phyloP scores from a whole-genome alignment of 1,140 invertebrate genomes.

The Calosoma granatense region DNA sequence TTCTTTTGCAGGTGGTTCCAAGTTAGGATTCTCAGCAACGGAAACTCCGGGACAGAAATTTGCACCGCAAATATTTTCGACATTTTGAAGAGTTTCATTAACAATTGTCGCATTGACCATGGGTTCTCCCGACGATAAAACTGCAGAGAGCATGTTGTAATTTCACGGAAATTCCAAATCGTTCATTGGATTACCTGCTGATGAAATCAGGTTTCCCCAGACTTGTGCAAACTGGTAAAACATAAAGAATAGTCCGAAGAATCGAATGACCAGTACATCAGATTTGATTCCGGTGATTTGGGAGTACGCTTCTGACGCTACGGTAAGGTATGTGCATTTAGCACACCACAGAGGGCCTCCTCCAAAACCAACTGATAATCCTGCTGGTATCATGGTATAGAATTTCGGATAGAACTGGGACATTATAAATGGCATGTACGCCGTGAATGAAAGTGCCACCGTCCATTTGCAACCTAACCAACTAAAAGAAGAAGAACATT shows the following conservation, averaged over 20 bases:
- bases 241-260: conserved; percentile 89
- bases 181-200: conserved; percentile 47
- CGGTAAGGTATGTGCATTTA: conserved; percentile 79
- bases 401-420: conserved; percentile 78
- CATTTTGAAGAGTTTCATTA: conserved; percentile 21
- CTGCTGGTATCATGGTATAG: conserved; percentile 77
- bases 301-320: conserved; percentile 61
- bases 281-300: conserved; percentile 51
- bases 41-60: conserved; percentile 55
- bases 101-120: not conserved
- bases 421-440: conserved; percentile 79
- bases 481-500: conserved; percentile 37
- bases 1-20: conserved; percentile 53
- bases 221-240: conserved; percentile 88
- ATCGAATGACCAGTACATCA: conserved; percentile 66
- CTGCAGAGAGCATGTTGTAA: conserved; percentile 24
- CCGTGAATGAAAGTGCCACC: conserved; percentile 67
- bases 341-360: conserved; percentile 84
- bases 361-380: conserved; percentile 72
- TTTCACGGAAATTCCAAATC: not conserved
- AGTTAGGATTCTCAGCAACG: conserved; percentile 48
- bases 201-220: conserved; percentile 88
- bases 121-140: conserved; percentile 36
- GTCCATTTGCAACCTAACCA: conserved; percentile 81
- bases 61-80: conserved; percentile 55